phyloP scores from a whole-genome alignment of 2,797 vertebrate species.

The Chanos chanos region DNA sequence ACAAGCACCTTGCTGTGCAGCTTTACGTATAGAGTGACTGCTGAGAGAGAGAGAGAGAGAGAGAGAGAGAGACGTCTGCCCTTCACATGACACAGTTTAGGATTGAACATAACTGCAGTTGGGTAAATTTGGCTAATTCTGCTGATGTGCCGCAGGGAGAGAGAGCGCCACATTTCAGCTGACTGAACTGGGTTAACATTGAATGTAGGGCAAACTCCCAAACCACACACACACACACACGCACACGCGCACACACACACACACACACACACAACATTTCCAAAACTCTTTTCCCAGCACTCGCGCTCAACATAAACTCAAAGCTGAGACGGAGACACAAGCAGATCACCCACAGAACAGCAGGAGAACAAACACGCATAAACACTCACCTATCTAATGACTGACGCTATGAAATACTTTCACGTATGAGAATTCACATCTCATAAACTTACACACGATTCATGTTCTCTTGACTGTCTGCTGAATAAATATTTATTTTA shows the following conservation, averaged over 20 bases:
- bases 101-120: slow-evolving; percentile 20
- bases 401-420: not conserved
- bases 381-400: not conserved
- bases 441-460: slow-evolving; percentile 7
- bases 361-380: not conserved
- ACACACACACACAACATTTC: slow-evolving; percentile 23
- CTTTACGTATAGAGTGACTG: not conserved
- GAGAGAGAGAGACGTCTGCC: slow-evolving; percentile 1
- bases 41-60: not conserved
- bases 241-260: not conserved
- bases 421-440: slow-evolving; percentile 1
- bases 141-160: slow-evolving; percentile 40
- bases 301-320: not conserved
- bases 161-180: slow-evolving; percentile 40
- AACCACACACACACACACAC: slow-evolving; percentile 15
- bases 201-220: slow-evolving; percentile 50
- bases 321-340: not conserved
- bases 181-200: slow-evolving; percentile 49
- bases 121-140: slow-evolving; percentile 46
- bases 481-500: slow-evolving; percentile 42
- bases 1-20: no score
- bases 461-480: slow-evolving; percentile 38
- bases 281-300: slow-evolving; percentile 6
- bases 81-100: slow-evolving; percentile 47
- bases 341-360: not conserved